Evolutionary conservation across 2,113 vertebrate genomes (phyloP), one percentile per base, ranked within the genome.

Genomic region (Prochilodus magdalenae): DNA sequence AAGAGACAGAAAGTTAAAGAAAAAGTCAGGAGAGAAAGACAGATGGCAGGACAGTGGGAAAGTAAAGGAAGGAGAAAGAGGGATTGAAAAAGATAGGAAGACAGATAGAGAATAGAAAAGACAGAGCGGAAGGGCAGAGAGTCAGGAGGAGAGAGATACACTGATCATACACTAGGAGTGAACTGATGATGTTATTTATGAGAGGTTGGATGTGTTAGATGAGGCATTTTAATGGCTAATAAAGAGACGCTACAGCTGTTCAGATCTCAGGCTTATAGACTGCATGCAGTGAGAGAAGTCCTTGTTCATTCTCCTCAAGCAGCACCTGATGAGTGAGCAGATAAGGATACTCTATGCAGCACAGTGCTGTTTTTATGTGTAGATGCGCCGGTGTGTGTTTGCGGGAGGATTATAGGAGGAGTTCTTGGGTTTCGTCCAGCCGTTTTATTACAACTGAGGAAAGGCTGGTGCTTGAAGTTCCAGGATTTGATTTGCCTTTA

Each of bases 401-500:
- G 30, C 59, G 13, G 60, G 22, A 59, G 18, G 24, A 55, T 29
- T 79, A 62, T 24, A 72, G 67, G 18, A 36, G 60, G 22, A 80
- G 16, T 16, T 3, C 65, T 44, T 66, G 47, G 40, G 40, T 77
- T 27, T n/a, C 63, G 12, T 24, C 30, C 67, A 47, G 27, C 29
- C 22, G 7, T 77, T 66, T 73, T 29, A 16, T 69, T 30, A 47
- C 77, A 67, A 77, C 73, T 73, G 22, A 65, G 60, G 73, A 77
- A 8, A 57, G 33, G 36, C 30, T 89, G 90, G 88, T 84, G 73
- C 83, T 84, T 87, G 74, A 26, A 11, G 80, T 40, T 14, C 78
- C 49, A 74, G 75, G 84, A 76, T 87, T 87, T 89, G 85, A 92
- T 92, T 92, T 89, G 81, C 84, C 91, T 92, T 89, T 88, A 80